Percentiles rank a stretch among this genome's conserved stretches.
These are phyloP conservation scores for Polia nebulosa DNA, from an alignment of 2,888 invertebrate genomes.

Conservation along the genomic window DNA sequence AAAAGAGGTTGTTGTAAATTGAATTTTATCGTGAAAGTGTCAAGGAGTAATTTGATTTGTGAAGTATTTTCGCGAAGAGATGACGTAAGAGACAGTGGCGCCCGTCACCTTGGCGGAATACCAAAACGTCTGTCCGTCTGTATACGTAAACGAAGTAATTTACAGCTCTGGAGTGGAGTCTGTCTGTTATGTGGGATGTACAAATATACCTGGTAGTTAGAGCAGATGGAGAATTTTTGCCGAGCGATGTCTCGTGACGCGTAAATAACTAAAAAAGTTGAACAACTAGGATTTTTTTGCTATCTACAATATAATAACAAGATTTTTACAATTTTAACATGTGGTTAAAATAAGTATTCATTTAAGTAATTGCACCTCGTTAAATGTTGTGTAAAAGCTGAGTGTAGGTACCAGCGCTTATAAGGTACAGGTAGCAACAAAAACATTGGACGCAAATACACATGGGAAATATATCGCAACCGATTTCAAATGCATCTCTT, in stretches of 20 bases:
- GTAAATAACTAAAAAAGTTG: conserved; percentile 5
- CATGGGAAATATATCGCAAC: conserved; percentile 18
- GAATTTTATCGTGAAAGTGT: conserved; percentile 37
- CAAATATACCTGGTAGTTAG: conserved; percentile 35
- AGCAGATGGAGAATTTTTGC: conserved; percentile 18
- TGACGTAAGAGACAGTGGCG: conserved; percentile 71
- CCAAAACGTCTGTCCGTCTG: conserved; percentile 74
- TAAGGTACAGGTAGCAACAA: conserved; percentile 9
- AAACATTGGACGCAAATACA: conserved; percentile 1
- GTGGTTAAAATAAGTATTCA: neutral
- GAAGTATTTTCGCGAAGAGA: conserved; percentile 40
- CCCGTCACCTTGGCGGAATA: conserved; percentile 75
- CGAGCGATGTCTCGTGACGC: conserved; percentile 14
- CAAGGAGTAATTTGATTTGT: conserved; percentile 52
- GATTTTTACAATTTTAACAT: neutral
- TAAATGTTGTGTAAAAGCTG: conserved; percentile 1
- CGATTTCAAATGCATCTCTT: conserved; percentile 58
- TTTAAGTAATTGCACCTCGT: neutral
- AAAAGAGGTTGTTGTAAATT: conserved; percentile 20
- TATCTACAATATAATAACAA: conserved; percentile 7
- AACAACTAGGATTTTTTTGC: neutral
- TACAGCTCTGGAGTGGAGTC: conserved; percentile 75
- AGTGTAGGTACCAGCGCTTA: neutral
- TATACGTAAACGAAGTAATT: conserved; percentile 71
- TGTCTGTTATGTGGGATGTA: conserved; percentile 67